Base-by-base conservation (phyloP, 2,888 invertebrate genomes). In the Punctoribates punctum region DNA sequence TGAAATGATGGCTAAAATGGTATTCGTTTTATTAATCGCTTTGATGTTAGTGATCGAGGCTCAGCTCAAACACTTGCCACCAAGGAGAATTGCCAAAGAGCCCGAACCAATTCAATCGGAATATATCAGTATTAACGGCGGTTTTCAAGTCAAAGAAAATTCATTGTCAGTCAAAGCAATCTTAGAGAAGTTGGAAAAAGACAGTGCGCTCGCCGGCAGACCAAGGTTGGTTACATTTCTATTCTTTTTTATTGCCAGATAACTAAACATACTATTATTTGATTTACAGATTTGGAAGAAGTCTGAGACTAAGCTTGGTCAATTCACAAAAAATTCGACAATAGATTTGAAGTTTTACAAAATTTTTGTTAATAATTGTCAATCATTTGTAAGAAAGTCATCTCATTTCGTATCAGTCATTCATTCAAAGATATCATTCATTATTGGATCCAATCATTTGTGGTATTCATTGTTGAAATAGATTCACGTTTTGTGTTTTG, bases 101-200 rank as follows among this genome's bases (percentile, higher is more conserved):
- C 6, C 42, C 13, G 42, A 42, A 13, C 34, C 34, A 4, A 34
- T 34, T 8, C 34, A 34, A 34, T 8, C 4, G 8, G 20, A 65
- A 8, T 34, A 20, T 65, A 38, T 34, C 3, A 34, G n/a, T n/a
- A n/a, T n/a, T n/a, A n/a, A n/a, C n/a, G n/a, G n/a, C n/a, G 72
- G 48, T n/a, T 13, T 38, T 48, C 11, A 46, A 1, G 6, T 48
- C 15, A 27, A 27, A 3, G 48, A 72, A 15, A 72, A 48, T 1
- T 23, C 42, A 6, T 1, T 20, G 6, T 25, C 46, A 8, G 11
- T 72, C 13, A 72, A 25, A 13, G 72, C 42, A 25, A 46, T 46
- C 17, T 38, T 72, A 27, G 46, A 72, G 27, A 11, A 17, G 4
- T 25, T 72, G 46, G 72, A 72, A 20, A 72, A 72, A 15, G 42